These are phyloP conservation scores for Gryon sp. DNA, from an alignment of 1,140 invertebrate genomes.

Conservation along the genomic window DNA sequence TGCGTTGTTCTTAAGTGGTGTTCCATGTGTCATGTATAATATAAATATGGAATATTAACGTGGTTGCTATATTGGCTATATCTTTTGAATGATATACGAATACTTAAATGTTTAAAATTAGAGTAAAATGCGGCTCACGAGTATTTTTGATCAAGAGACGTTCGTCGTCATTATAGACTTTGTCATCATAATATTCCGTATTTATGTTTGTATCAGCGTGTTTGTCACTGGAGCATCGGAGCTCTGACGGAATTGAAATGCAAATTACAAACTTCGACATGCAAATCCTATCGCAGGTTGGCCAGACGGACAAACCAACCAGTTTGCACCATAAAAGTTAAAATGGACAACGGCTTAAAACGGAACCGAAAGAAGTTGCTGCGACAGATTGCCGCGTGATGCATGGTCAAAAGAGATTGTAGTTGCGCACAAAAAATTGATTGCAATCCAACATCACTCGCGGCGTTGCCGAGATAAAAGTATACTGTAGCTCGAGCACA, in stretches of 20 bases:
- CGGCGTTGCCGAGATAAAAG: conserved; percentile 69
- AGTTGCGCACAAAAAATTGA: conserved; percentile 72
- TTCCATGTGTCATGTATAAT: conserved; percentile 8
- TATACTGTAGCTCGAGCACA: conserved; percentile 74
- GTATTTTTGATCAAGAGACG: conserved; percentile 56
- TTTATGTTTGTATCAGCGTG: conserved; percentile 77
- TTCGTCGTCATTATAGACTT: conserved; percentile 26
- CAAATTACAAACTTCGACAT: conserved; percentile 77
- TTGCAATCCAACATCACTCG: conserved; percentile 75
- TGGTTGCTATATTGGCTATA: conserved; percentile 8
- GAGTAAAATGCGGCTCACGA: conserved; percentile 13
- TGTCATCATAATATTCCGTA: conserved; percentile 67
- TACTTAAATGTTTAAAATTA: conserved; percentile 43
- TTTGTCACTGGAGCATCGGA: conserved; percentile 71
- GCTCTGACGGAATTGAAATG: conserved; percentile 78
- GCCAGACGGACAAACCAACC: conserved; percentile 64
- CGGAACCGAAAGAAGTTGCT: conserved; percentile 70
- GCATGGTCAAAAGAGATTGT: conserved; percentile 47
- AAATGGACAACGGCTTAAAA: conserved; percentile 62
- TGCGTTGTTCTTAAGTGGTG: conserved; percentile 6
- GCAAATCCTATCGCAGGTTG: conserved; percentile 77
- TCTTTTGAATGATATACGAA: conserved; percentile 46
- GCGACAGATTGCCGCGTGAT: conserved; percentile 44
- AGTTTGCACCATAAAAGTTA: conserved; percentile 44
- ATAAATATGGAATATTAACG: conserved; percentile 34